Percentiles rank a stretch among this genome's conserved stretches.
phyloP scores from a whole-genome alignment of 2,797 vertebrate species.

The Tenualosa thibaudeaui region DNA sequence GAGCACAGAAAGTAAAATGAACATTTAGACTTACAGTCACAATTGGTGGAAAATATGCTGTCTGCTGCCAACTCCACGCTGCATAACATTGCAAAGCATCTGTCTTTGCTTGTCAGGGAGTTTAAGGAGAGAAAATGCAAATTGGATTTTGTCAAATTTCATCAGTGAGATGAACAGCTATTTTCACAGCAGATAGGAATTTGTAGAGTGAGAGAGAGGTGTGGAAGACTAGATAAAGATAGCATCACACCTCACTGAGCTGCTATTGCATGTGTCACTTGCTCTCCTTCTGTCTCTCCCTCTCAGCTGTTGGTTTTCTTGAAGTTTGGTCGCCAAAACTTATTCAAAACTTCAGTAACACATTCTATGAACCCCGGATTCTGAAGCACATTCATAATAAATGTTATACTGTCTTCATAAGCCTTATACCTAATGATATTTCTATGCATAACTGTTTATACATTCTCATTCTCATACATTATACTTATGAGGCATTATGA shows the following conservation, averaged over 20 bases:
- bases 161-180: background rate
- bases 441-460: too few species aligned
- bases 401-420: too few species aligned
- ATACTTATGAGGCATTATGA: too few species aligned
- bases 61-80: background rate
- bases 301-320: background rate
- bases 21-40: background rate
- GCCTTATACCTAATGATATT: too few species aligned
- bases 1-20: background rate
- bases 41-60: background rate
- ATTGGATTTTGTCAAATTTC: constrained; percentile 22
- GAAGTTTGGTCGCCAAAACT: background rate
- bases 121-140: constrained; percentile 22
- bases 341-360: too few species aligned
- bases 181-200: constrained; percentile 8
- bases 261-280: background rate
- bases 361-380: too few species aligned
- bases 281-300: background rate
- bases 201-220: constrained; percentile 18
- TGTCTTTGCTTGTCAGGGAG: background rate
- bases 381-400: too few species aligned
- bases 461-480: too few species aligned
- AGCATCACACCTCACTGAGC: background rate
- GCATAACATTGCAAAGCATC: background rate
- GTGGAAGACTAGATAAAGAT: constrained; percentile 29